Evolutionary conservation across 1,140 invertebrate species (phyloP).

Genomic region (Atta cephalotes): DNA sequence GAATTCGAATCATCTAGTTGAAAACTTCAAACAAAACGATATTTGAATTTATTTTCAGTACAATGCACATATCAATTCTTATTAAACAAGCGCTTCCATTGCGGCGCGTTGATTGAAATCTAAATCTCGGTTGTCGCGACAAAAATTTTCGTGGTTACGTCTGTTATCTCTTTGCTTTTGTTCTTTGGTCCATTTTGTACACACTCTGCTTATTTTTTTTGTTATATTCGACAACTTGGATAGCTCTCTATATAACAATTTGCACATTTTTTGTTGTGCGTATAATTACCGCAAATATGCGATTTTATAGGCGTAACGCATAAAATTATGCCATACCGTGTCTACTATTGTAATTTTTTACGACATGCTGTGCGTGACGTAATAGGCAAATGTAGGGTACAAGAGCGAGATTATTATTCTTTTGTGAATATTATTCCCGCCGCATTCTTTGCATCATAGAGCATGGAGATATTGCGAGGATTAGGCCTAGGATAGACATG

Average conservation of each 20-base stretch:
- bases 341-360: constrained; percentile 24
- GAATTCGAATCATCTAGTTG: background rate
- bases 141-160: background rate
- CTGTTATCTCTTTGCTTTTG: background rate
- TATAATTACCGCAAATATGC: background rate
- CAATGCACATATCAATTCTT: constrained; percentile 25
- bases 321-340: constrained; percentile 20
- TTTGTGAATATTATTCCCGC: constrained; percentile 3
- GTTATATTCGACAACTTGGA: background rate
- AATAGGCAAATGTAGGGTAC: constrained; percentile 38
- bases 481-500: constrained; percentile 24
- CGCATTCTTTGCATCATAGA: constrained; percentile 34
- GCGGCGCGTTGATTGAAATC: constrained; percentile 7
- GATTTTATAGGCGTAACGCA: background rate
- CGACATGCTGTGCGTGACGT: background rate
- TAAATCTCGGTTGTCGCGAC: background rate
- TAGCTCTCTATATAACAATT: background rate
- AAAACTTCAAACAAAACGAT: constrained; percentile 4
- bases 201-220: background rate
- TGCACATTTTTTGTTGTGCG: background rate
- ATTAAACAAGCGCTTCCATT: constrained; percentile 19
- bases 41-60: constrained; percentile 12
- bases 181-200: background rate
- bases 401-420: constrained; percentile 5
- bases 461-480: constrained; percentile 10